Evolutionary conservation across 1,140 invertebrate genomes (phyloP).

Genomic region (Drosophila virilis): DNA sequence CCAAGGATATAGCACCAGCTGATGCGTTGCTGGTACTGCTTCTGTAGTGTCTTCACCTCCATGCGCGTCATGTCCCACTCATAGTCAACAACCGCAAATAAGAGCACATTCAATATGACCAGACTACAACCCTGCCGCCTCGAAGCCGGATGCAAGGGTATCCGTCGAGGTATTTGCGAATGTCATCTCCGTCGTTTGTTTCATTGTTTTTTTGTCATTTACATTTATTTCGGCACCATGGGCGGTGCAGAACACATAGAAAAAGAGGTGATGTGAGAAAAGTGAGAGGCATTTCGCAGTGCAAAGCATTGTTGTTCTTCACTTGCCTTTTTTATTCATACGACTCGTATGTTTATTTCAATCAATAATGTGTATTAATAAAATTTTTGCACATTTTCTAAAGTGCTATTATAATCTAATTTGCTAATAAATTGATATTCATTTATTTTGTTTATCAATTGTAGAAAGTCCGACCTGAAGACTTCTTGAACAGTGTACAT

Average conservation of each 20-base stretch:
- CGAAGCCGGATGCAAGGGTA: conserved; percentile 89
- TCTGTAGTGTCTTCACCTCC: conserved; percentile 91
- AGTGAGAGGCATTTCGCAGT: not conserved
- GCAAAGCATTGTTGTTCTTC: conserved; percentile 3
- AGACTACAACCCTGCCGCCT: conserved; percentile 92
- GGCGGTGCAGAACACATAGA: conserved; percentile 82
- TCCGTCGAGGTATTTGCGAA: conserved; percentile 88
- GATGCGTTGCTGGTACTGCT: conserved; percentile 88
- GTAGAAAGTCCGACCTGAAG: too few species aligned
- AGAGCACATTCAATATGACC: conserved; percentile 95
- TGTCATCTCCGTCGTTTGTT: conserved; percentile 84
- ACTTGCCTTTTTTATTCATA: conserved; percentile 48
- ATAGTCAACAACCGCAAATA: conserved; percentile 97
- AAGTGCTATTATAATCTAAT: too few species aligned
- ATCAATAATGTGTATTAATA: too few species aligned
- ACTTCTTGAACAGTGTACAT: too few species aligned
- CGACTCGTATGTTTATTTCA: not conserved
- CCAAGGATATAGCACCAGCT: conserved; percentile 89
- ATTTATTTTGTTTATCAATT: too few species aligned
- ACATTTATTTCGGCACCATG: conserved; percentile 86
- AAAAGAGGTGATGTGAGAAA: conserved; percentile 1
- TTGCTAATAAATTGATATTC: not conserved
- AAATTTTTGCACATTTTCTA: too few species aligned
- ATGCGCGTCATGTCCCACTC: conserved; percentile 94
- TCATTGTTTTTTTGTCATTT: conserved; percentile 86